A percentile compares a stretch with the other conserved stretches of the same genome.
phyloP scores from a whole-genome alignment of 2,888 invertebrate species.

The Scaptomyza cyrtandrae region DNA sequence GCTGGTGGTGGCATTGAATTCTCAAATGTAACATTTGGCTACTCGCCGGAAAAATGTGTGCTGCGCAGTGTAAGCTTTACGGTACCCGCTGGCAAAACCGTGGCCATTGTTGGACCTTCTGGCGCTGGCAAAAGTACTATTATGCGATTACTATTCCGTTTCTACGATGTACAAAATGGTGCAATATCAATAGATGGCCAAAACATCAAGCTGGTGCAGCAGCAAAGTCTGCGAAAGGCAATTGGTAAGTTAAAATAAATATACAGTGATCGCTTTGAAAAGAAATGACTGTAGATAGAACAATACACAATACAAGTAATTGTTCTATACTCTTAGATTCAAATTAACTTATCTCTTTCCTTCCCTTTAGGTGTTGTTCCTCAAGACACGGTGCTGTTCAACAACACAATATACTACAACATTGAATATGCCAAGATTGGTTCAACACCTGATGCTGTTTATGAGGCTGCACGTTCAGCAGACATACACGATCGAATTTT shows the following conservation, averaged over 20 bases:
- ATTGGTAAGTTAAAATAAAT: constrained; percentile 85
- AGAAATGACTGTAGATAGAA: too few relatives aligned
- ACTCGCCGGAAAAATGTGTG: constrained; percentile 91
- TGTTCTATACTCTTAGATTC: background rate
- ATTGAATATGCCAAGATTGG: constrained; percentile 95
- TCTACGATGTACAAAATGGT: constrained; percentile 97
- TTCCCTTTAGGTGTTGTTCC: constrained; percentile 92
- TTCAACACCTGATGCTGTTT: constrained; percentile 92
- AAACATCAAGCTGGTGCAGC: constrained; percentile 93
- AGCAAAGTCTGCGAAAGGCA: constrained; percentile 91
- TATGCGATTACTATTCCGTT: constrained; percentile 96
- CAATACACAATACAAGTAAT: background rate
- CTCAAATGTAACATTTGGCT: constrained; percentile 94
- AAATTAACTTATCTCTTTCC: background rate
- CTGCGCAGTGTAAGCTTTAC: constrained; percentile 91
- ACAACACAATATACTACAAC: constrained; percentile 96
- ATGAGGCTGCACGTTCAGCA: constrained; percentile 94
- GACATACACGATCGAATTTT: constrained; percentile 97
- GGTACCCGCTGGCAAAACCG: constrained; percentile 93
- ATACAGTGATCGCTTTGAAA: too few relatives aligned
- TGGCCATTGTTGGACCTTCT: constrained; percentile 94
- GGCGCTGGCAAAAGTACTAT: constrained; percentile 98
- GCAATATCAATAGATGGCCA: constrained; percentile 94
- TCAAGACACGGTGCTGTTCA: constrained; percentile 98
- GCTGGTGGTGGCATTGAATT: constrained; percentile 92